These are phyloP conservation scores for Pipistrellus nathusii DNA, from an alignment of 2,797 vertebrate genomes.

Conservation along the genomic window DNA sequence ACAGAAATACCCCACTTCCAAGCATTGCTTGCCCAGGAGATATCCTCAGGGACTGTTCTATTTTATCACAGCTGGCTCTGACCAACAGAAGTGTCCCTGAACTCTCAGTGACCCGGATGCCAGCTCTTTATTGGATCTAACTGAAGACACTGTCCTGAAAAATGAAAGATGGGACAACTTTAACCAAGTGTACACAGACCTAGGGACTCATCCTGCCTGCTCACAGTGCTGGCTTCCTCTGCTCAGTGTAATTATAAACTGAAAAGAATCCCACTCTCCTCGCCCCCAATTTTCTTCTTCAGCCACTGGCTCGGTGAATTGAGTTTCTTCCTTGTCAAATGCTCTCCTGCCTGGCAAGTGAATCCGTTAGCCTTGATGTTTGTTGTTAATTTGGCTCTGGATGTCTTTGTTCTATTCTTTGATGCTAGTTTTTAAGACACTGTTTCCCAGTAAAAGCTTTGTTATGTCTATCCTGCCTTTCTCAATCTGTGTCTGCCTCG, in stretches of 20 bases:
- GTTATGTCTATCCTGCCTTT: background rate
- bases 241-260: background rate
- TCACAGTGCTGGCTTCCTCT: background rate
- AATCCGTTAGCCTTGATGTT: background rate
- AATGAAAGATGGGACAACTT: conserved; percentile 14
- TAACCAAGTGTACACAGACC: background rate
- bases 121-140: conserved; percentile 43
- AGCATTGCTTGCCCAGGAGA: conserved; percentile 36
- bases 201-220: background rate
- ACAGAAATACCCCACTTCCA: conserved; percentile 30
- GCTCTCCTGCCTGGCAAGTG: background rate
- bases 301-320: background rate
- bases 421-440: background rate
- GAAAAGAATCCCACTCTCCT: too few species aligned
- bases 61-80: conserved; percentile 40
- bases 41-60: background rate
- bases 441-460: background rate
- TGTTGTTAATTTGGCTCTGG: background rate
- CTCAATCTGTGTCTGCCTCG: background rate
- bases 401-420: conserved; percentile 11
- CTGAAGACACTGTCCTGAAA: conserved; percentile 59
- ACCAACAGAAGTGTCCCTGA: conserved; percentile 54
- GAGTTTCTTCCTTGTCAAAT: background rate
- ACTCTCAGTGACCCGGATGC: conserved; percentile 60
- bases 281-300: background rate